Conservation (phyloP, 2,797 vertebrate species). For the Pithecia hirsuta region DNA sequence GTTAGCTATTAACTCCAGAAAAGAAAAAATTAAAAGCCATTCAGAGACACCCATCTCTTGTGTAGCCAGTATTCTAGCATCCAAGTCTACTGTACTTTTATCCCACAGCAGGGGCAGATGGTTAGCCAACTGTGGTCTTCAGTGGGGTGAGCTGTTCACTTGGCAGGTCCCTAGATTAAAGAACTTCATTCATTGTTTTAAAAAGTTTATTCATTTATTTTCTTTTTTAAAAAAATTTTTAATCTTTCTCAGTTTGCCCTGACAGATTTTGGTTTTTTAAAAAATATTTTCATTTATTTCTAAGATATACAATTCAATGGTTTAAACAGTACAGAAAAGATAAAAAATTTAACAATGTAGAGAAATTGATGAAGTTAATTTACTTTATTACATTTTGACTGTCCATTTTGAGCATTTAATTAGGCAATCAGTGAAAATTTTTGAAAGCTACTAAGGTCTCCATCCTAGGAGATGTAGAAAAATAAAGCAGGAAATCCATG, state of each 20-base stretch:
- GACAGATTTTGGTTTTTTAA: not conserved
- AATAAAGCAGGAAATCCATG: not conserved
- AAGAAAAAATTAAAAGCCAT: not conserved
- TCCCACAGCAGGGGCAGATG: not conserved
- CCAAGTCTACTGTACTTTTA: not conserved
- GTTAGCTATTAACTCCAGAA: not conserved
- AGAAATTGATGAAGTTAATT: not conserved
- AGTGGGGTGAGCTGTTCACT: not conserved
- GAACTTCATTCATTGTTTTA: not conserved
- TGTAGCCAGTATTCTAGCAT: not conserved
- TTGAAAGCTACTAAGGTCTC: not conserved
- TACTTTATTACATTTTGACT: conserved; percentile 27
- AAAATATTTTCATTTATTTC: not conserved
- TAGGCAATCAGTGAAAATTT: not conserved
- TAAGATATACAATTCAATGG: not conserved
- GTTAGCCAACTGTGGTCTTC: not conserved
- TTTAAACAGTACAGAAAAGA: not conserved
- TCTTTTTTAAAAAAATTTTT: not conserved
- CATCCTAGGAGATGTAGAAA: not conserved
- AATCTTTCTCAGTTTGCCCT: not conserved
- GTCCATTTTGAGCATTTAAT: not conserved
- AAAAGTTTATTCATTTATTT: not conserved
- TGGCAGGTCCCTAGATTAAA: not conserved
- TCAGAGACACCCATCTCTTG: not conserved
- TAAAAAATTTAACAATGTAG: not conserved